Percentiles rank a stretch among this genome's conserved stretches.
Evolutionary conservation across 2,888 invertebrate genomes (phyloP).

Genomic region (Amblyjoppa fuscipennis): DNA sequence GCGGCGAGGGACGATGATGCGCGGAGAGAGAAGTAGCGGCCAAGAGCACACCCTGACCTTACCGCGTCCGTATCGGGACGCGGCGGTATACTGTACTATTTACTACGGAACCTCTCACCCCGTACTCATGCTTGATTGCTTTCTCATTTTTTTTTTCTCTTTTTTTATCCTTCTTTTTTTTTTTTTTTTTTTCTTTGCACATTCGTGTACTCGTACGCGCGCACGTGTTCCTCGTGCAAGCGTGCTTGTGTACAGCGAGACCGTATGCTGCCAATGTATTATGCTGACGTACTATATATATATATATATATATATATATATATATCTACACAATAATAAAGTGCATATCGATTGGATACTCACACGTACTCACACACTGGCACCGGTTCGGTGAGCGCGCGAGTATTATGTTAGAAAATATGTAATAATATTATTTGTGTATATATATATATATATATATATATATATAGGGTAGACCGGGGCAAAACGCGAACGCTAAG

Average conservation of each 20-base stretch:
- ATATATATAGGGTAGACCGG: no score
- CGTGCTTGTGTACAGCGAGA: conserved; percentile 55
- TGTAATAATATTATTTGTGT: no score
- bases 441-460: no score
- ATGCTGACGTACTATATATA: background rate
- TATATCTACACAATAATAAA: no score
- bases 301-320: background rate
- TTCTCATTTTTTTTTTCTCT: conserved; percentile 76
- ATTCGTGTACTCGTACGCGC: conserved; percentile 58
- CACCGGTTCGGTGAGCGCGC: no score
- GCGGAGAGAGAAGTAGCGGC: conserved; percentile 51
- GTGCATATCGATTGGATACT: no score
- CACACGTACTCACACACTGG: no score
- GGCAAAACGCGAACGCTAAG: no score
- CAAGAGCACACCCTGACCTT: conserved; percentile 81
- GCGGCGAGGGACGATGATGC: conserved; percentile 53
- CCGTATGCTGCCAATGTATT: conserved; percentile 28
- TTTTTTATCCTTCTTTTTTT: no score
- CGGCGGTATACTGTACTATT: conserved; percentile 59
- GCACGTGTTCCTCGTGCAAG: conserved; percentile 62
- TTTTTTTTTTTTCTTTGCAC: conserved; percentile 70
- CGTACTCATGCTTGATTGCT: conserved; percentile 77
- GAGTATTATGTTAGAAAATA: no score
- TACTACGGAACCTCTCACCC: conserved; percentile 60
- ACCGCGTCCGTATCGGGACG: conserved; percentile 80